Evolutionary conservation across 2,113 vertebrate genomes (phyloP).

Genomic region (Sus scrofa): DNA sequence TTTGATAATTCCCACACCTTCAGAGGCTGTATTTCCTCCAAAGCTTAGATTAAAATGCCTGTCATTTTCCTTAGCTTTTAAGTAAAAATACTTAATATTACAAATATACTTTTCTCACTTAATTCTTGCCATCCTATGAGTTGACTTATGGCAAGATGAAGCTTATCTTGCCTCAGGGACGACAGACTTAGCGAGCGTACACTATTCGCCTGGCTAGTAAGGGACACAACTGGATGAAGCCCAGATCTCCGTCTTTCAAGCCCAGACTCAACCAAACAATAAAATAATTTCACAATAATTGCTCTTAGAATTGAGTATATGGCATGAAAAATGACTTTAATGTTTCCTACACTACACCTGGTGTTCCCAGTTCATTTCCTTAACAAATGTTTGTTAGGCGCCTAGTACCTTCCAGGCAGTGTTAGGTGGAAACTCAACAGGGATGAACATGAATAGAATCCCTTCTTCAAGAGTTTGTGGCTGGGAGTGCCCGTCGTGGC

Average conservation of each 20-base stretch:
- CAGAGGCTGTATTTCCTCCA: neutral
- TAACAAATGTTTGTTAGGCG: neutral
- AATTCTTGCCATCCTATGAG: neutral
- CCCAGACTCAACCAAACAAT: neutral
- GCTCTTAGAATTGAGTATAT: neutral
- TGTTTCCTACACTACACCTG: neutral
- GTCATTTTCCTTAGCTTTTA: neutral
- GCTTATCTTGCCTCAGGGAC: neutral
- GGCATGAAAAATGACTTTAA: neutral
- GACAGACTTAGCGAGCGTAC: neutral
- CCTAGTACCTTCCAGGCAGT: neutral
- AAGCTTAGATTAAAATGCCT: neutral
- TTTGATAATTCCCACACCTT: neutral
- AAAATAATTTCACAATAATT: neutral
- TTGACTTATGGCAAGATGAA: neutral
- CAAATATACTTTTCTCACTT: neutral
- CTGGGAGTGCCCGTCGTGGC: neutral
- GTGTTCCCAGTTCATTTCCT: neutral
- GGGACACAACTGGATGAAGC: neutral
- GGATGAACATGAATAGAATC: neutral
- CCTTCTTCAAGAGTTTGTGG: neutral
- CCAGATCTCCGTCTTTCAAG: neutral
- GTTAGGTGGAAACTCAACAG: neutral
- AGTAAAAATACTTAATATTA: neutral
- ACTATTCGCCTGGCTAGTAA: neutral